These are phyloP conservation scores for Silvanus unidentatus DNA, from an alignment of 2,888 invertebrate species.

Conservation along the genomic window DNA sequence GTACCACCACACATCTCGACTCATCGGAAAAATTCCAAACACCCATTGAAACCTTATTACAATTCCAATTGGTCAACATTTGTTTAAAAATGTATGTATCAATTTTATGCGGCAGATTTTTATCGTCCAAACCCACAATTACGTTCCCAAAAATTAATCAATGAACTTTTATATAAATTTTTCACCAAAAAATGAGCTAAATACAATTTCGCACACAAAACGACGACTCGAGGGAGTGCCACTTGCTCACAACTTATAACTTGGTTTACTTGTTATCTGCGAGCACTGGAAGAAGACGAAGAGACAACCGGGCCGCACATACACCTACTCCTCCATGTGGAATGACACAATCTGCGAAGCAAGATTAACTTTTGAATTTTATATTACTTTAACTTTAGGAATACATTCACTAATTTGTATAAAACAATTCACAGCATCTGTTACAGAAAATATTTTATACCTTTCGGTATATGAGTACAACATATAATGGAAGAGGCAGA, in stretches of 20 bases:
- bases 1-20: too few species aligned
- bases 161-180: background rate
- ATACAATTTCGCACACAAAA: background rate
- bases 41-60: too few species aligned
- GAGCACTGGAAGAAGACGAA: background rate
- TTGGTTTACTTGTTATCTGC: constrained; percentile 3
- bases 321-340: background rate
- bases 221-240: background rate
- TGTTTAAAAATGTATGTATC: too few species aligned
- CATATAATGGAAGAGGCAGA: background rate
- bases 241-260: constrained; percentile 1
- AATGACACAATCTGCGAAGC: constrained; percentile 20
- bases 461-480: too few species aligned
- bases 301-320: too few species aligned
- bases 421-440: constrained; percentile 34
- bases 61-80: too few species aligned
- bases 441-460: constrained; percentile 19
- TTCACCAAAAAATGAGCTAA: background rate
- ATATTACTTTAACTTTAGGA: constrained; percentile 26
- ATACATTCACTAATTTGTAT: constrained; percentile 29
- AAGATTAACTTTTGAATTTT: constrained; percentile 35
- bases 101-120: too few species aligned
- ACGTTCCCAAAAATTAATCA: too few species aligned
- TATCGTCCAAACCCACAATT: too few species aligned
- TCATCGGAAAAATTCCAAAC: too few species aligned